Percentiles rank a stretch among this genome's conserved stretches.
phyloP scores from a whole-genome alignment of 2,888 invertebrate species.

The Drosophila nigricruria region DNA sequence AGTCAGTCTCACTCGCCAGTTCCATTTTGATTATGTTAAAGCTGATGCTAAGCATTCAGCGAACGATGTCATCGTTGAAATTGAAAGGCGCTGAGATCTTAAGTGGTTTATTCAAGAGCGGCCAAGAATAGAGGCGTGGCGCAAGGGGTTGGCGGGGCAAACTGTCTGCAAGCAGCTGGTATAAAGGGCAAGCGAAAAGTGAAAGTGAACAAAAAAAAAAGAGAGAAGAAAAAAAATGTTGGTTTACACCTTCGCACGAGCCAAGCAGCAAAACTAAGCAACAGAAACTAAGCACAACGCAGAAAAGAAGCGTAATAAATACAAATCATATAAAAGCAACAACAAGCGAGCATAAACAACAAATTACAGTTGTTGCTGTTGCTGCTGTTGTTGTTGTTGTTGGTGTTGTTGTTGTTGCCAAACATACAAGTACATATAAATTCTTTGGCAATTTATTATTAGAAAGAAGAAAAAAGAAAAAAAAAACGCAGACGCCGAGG shows the following conservation, averaged over 20 bases:
- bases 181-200: conserved; percentile 39
- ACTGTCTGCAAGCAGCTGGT: neutral
- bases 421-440: conserved; percentile 65
- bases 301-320: conserved; percentile 51
- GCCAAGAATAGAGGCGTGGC: conserved; percentile 9
- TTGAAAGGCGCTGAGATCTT: conserved; percentile 31
- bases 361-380: conserved; percentile 23
- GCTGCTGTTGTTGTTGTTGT: conserved; percentile 9
- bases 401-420: conserved; percentile 41
- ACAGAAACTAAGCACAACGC: conserved; percentile 39
- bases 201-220: conserved; percentile 58
- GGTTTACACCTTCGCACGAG: conserved; percentile 45
- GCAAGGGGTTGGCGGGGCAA: neutral
- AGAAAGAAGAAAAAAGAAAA: conserved; percentile 61
- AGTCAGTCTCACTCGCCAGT: no score
- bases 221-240: conserved; percentile 5
- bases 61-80: conserved; percentile 35
- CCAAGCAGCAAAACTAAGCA: conserved; percentile 11
- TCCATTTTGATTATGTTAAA: conserved; percentile 36
- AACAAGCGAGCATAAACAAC: conserved; percentile 22
- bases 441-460: conserved; percentile 78
- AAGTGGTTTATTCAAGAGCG: conserved; percentile 36
- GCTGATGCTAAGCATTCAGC: conserved; percentile 46
- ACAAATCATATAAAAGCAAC: conserved; percentile 39
- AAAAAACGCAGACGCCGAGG: conserved; percentile 68